Evolutionary conservation across 2,113 vertebrate genomes (phyloP).

Genomic region (Dinomys branickii): DNA sequence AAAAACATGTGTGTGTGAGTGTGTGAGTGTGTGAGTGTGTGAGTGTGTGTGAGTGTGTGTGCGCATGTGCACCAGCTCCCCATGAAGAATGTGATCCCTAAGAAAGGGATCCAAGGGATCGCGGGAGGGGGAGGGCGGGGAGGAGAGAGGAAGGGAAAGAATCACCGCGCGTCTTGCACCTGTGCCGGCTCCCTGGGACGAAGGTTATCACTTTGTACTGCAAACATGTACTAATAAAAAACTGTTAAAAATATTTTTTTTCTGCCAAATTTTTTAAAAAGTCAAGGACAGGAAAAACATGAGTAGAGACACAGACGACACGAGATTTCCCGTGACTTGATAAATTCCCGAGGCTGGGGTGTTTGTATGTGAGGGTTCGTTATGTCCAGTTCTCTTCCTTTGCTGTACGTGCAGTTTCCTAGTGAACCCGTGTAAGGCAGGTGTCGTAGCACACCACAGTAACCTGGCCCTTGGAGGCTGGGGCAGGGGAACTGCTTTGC

Average conservation of each 20-base stretch:
- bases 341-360: neutral
- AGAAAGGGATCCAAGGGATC: too few relatives aligned
- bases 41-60: neutral
- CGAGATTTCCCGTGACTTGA: neutral
- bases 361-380: neutral
- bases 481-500: neutral
- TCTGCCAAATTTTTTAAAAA: neutral
- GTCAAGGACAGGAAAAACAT: conserved; percentile 14
- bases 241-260: neutral
- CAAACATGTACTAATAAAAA: neutral
- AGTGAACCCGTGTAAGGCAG: neutral
- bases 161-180: neutral
- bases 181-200: neutral
- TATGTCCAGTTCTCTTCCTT: conserved; percentile 27
- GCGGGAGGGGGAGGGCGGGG: too few relatives aligned
- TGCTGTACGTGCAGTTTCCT: neutral
- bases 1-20: neutral
- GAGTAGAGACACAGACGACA: neutral
- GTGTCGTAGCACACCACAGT: neutral
- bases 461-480: neutral
- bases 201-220: neutral
- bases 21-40: neutral
- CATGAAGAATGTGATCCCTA: neutral
- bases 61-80: too few relatives aligned
- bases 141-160: neutral